A percentile compares a stretch with the other conserved stretches of the same genome.
phyloP scores from a whole-genome alignment of 2,797 vertebrate genomes.

The Euphonia xanthogaster region DNA sequence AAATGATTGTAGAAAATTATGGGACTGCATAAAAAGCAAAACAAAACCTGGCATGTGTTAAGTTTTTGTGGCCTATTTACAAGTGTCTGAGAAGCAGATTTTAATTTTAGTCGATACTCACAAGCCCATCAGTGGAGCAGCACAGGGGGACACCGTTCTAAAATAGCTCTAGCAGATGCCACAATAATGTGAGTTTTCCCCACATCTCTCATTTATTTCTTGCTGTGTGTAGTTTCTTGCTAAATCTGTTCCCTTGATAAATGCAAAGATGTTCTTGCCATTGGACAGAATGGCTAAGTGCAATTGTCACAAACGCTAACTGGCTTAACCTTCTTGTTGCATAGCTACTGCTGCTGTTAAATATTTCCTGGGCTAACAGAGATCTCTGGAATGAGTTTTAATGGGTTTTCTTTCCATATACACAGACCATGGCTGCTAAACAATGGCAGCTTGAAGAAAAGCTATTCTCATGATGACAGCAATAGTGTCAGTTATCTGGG shows the following conservation, averaged over 20 bases:
- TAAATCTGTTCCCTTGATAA: constrained; percentile 38
- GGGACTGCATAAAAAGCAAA: neutral
- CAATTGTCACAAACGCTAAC: constrained; percentile 1
- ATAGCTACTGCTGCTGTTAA: constrained; percentile 24
- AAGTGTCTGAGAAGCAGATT: constrained; percentile 19
- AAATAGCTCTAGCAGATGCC: constrained; percentile 59
- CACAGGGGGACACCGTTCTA: constrained; percentile 42
- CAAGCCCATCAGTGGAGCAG: constrained; percentile 22
- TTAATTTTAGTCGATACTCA: constrained; percentile 34
- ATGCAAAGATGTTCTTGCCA: neutral
- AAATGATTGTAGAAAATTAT: neutral
- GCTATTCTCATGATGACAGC: neutral
- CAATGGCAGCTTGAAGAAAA: constrained; percentile 6
- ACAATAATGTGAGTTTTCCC: neutral
- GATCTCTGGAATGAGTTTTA: constrained; percentile 15
- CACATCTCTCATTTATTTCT: constrained; percentile 39
- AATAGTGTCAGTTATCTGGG: neutral
- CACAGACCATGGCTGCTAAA: neutral
- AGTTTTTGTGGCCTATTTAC: constrained; percentile 21
- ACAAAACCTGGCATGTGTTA: neutral
- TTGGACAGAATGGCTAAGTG: neutral
- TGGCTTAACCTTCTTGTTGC: constrained; percentile 17
- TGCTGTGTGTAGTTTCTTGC: neutral
- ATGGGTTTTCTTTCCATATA: constrained; percentile 9
- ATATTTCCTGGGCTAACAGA: constrained; percentile 21